Percentiles rank a stretch among this genome's conserved stretches.
Conservation (phyloP, 2,888 invertebrate genomes). For the Leucophora obtusa region DNA sequence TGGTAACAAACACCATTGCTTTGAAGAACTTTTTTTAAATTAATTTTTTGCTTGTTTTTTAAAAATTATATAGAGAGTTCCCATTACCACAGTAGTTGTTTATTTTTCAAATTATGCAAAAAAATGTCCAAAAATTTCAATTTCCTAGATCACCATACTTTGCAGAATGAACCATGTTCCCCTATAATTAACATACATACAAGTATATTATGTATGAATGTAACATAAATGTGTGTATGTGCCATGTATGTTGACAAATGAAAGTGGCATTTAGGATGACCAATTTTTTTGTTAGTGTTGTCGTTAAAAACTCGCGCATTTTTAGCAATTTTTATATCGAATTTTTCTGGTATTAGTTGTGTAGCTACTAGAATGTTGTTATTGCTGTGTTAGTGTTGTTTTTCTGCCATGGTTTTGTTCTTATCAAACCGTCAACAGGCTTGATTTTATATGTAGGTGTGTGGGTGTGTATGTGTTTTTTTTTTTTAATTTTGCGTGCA, state of each 20-base stretch:
- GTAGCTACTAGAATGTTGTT: slow-evolving; percentile 44
- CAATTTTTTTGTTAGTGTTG: slow-evolving; percentile 30
- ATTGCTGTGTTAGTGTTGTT: slow-evolving; percentile 32
- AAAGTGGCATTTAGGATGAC: slow-evolving; percentile 42
- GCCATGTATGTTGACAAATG: slow-evolving; percentile 22
- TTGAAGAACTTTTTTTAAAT: too few species aligned
- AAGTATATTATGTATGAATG: not conserved
- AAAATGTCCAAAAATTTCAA: too few species aligned
- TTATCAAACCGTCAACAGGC: slow-evolving; percentile 68
- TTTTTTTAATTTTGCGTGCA: slow-evolving; percentile 33
- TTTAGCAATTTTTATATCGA: slow-evolving; percentile 52
- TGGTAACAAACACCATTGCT: too few species aligned
- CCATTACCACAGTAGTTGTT: too few species aligned
- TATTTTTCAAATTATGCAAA: too few species aligned
- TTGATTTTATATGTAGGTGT: slow-evolving; percentile 45
- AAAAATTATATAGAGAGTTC: too few species aligned
- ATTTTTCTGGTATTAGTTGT: slow-evolving; percentile 37
- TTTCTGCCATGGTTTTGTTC: slow-evolving; percentile 31
- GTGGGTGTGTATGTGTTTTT: slow-evolving; percentile 23
- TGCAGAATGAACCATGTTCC: too few species aligned
- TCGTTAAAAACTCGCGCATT: slow-evolving; percentile 46
- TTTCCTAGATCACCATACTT: too few species aligned
- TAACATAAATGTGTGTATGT: not conserved
- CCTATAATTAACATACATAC: too few species aligned
- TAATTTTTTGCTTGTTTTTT: too few species aligned